Percentiles rank a stretch among this genome's conserved stretches.
phyloP scores from a whole-genome alignment of 2,888 invertebrate species.

The Ophioninae sp. region DNA sequence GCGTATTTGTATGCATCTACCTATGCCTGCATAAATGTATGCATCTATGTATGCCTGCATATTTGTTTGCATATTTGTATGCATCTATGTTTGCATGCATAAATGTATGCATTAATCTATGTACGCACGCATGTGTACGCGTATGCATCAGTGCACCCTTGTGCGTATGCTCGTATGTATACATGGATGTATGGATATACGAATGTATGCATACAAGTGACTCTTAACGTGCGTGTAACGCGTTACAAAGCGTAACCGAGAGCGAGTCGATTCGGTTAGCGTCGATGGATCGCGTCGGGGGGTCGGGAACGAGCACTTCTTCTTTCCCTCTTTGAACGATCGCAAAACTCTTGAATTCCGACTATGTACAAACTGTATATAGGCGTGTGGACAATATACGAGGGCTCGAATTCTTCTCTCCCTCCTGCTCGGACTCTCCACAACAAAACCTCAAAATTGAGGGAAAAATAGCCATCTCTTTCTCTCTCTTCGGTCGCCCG shows the following conservation, averaged over 20 bases:
- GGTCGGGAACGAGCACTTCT: slow-evolving; percentile 17
- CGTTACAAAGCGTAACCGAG: slow-evolving; percentile 55
- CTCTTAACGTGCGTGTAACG: slow-evolving; percentile 13
- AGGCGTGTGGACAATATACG: background rate
- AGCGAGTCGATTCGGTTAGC: slow-evolving; percentile 54
- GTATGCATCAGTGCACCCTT: no score
- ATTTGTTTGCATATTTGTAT: no score
- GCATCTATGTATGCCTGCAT: no score
- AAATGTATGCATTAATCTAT: no score
- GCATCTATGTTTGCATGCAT: no score
- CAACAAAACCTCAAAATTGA: slow-evolving; percentile 30
- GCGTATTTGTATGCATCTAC: no score
- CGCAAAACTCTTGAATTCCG: slow-evolving; percentile 29
- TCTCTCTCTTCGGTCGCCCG: background rate
- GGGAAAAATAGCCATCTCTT: slow-evolving; percentile 27
- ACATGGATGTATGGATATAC: no score
- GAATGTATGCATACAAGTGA: no score
- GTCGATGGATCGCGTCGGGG: slow-evolving; percentile 44
- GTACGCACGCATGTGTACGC: no score
- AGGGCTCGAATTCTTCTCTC: slow-evolving; percentile 15
- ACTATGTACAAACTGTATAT: slow-evolving; percentile 28
- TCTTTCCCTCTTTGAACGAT: slow-evolving; percentile 15
- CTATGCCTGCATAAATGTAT: no score
- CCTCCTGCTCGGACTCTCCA: slow-evolving; percentile 2
- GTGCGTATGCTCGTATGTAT: no score